A percentile compares a stretch with the other conserved stretches of the same genome.
Conservation (phyloP, 2,113 vertebrate species). For the Genyomyrus donnyi region DNA sequence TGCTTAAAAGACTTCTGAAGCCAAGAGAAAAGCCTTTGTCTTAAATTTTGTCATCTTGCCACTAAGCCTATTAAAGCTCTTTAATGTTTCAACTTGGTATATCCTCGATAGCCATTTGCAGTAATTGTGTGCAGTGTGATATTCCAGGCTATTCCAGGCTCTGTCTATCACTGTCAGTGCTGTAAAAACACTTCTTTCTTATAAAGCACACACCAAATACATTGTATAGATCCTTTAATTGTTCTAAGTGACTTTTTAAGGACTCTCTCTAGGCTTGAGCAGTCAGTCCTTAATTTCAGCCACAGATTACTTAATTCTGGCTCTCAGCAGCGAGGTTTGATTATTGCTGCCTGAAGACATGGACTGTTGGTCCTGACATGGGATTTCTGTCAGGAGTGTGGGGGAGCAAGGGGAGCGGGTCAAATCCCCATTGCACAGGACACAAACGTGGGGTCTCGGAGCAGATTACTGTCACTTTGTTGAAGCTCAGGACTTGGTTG, state of each 20-base stretch:
- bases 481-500: not conserved
- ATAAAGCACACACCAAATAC: constrained; percentile 12
- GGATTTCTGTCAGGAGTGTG: not conserved
- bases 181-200: constrained; percentile 4
- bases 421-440: not conserved
- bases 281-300: constrained; percentile 21
- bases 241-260: not conserved
- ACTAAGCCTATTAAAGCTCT: constrained; percentile 12
- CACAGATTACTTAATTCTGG: constrained; percentile 12
- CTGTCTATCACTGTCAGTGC: constrained; percentile 17
- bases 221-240: constrained; percentile 10
- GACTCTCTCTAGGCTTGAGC: not conserved
- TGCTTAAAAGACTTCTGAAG: constrained; percentile 35
- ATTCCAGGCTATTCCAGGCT: constrained; percentile 37
- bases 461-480: not conserved
- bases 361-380: constrained; percentile 8
- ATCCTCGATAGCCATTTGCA: constrained; percentile 36
- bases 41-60: constrained; percentile 31
- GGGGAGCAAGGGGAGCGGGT: not conserved
- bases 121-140: constrained; percentile 36
- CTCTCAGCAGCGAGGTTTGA: constrained; percentile 14
- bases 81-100: constrained; percentile 12
- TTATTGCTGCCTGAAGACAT: not conserved
- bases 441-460: not conserved
- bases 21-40: constrained; percentile 48